Evolutionary conservation across 35 echinoderm and acorn worm species (phyloP).

Genomic region (Heliocidaris tuberculata): DNA sequence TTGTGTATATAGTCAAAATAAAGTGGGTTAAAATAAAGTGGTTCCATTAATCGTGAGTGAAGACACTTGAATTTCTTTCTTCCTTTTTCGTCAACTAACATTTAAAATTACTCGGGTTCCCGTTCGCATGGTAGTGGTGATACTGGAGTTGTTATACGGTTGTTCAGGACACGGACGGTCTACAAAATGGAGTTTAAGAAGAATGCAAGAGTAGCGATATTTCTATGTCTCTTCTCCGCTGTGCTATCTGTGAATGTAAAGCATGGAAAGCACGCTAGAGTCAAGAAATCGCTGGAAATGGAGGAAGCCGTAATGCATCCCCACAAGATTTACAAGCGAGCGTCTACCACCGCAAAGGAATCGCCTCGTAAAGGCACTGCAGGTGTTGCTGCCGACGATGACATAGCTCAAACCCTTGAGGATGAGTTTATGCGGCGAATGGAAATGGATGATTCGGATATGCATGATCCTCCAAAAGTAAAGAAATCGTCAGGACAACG

Average conservation of each 20-base stretch:
- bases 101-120: no score
- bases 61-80: no score
- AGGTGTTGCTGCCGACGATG: background rate
- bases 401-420: background rate
- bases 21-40: background rate
- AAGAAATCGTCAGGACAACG: background rate
- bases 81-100: no score
- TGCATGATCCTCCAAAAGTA: background rate
- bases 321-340: background rate
- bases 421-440: background rate
- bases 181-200: constrained; percentile 6
- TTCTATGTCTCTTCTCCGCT: background rate
- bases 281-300: background rate
- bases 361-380: background rate
- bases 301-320: background rate
- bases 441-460: background rate
- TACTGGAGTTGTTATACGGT: no score
- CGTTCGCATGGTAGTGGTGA: no score
- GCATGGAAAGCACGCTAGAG: background rate
- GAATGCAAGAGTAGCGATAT: background rate
- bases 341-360: background rate
- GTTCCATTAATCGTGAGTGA: background rate
- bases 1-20: no score
- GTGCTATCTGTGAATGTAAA: background rate
- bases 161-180: no score